Evolutionary conservation across 2,797 vertebrate genomes (phyloP), one percentile per base, ranked within the genome.

Genomic region (Cercopithecus petaurista): DNA sequence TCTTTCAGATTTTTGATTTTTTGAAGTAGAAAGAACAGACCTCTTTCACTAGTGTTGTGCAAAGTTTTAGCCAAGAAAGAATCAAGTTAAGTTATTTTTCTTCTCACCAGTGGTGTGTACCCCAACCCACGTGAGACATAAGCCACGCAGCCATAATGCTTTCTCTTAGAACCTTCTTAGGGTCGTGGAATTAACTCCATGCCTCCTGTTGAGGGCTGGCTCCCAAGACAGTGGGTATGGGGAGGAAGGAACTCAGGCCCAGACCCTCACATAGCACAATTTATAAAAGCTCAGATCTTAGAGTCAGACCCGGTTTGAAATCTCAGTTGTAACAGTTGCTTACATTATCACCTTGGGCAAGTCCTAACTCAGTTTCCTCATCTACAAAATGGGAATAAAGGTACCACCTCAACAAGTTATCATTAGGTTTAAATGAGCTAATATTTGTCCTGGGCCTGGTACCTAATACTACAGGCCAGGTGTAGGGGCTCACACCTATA

Each of bases 71-170:
- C 30, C 64, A 22, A 39, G 79, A 76, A n/a, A 83, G 33, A 5
- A 22, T 33, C 0, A 26, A 2, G 1, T 21, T 46, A 41, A 8
- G 11, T n/a, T 36, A 5, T 64, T 50, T 33, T 76, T 30, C 41
- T 7, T 61, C 21, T 81, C 36, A 12, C 4, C 14, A 22, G n/a
- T 3, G 7, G 21, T 21, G 21, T 39, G 6, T 14, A 4, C 48
- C 48, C 67, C 30, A 1, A 0, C 1, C 39, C 76, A 1, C 0
- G 0, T 0, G 4, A 30, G 64, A 79, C 7, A 2, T 1, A 14
- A 14, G 84, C 7, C 48, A 17, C n/a, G 2, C 24, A 83, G 88
- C 46, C 5, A 1, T 0, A 5, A 12, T 11, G 22, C 8, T 7
- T 30, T 11, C 79, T 59, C n/a, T 50, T 28, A 22, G 75, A 70